Evolutionary conservation across 2,888 invertebrate genomes (phyloP).

Genomic region (Tiphia femorata): DNA sequence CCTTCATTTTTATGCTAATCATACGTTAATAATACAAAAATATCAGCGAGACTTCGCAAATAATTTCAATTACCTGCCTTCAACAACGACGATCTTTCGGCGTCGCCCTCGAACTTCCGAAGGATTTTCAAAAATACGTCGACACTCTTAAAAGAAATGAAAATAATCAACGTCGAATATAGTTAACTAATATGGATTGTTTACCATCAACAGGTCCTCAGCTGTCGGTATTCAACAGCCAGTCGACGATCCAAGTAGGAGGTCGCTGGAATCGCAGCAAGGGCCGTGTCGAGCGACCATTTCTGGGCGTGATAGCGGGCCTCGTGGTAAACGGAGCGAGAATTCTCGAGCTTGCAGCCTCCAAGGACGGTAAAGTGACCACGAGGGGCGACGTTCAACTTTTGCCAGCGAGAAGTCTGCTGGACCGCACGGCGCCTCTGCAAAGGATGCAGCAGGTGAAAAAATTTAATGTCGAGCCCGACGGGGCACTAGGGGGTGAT

Average conservation of each 20-base stretch:
- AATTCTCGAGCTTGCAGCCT: constrained; percentile 87
- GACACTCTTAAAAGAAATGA: too few relatives aligned
- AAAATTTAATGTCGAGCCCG: too few relatives aligned
- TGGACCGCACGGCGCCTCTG: constrained; percentile 80
- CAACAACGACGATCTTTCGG: too few relatives aligned
- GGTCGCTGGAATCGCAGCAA: constrained; percentile 82
- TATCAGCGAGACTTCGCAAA: too few relatives aligned
- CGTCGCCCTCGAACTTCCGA: too few relatives aligned
- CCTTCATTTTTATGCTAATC: too few relatives aligned
- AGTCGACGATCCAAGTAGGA: constrained; percentile 90
- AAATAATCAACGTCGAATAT: neutral
- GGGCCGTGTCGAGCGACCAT: constrained; percentile 81
- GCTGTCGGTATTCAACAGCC: constrained; percentile 90
- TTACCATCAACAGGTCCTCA: constrained; percentile 69
- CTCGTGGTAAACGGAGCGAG: constrained; percentile 88
- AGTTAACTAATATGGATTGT: neutral
- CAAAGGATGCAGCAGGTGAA: constrained; percentile 89
- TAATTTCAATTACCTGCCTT: too few relatives aligned
- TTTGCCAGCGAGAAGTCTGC: constrained; percentile 76
- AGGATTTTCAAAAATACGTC: too few relatives aligned
- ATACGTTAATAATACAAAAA: too few relatives aligned
- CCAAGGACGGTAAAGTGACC: constrained; percentile 83
- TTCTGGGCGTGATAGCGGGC: constrained; percentile 90
- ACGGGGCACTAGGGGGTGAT: too few relatives aligned
- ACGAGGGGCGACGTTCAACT: constrained; percentile 87